phyloP scores from a whole-genome alignment of 2,113 vertebrate genomes.

The Rutilus rutilus region DNA sequence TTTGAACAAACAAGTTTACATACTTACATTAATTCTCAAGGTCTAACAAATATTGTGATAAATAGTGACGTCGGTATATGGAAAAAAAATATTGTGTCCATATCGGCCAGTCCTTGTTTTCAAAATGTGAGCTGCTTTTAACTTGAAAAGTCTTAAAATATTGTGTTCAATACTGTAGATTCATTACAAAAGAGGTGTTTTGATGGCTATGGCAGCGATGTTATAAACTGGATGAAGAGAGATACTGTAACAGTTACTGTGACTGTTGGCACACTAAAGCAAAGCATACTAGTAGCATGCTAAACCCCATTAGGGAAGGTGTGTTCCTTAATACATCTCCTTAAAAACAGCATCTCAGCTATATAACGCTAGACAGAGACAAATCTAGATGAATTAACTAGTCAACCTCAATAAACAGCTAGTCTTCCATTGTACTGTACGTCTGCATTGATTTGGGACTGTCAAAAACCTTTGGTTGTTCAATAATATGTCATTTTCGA shows the following conservation, averaged over 20 bases:
- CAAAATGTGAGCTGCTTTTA: background rate
- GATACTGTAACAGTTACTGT: background rate
- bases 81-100: no score
- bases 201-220: background rate
- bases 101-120: no score
- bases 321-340: background rate
- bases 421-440: no score
- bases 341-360: background rate
- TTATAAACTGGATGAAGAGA: background rate
- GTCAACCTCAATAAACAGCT: background rate
- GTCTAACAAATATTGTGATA: no score
- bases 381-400: background rate
- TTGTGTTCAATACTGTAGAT: no score
- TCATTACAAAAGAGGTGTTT: background rate
- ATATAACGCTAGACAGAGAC: background rate
- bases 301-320: background rate
- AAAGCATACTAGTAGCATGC: background rate
- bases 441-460: background rate
- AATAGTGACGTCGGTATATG: no score
- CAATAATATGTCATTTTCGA: slow-evolving; percentile 14
- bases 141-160: background rate
- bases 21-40: no score
- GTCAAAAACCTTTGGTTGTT: background rate
- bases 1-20: no score
- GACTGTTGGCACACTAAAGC: background rate